A percentile compares a stretch with the other conserved stretches of the same genome.
Conservation (phyloP, 2,113 vertebrate species). For the Cochlearius cochlearius region DNA sequence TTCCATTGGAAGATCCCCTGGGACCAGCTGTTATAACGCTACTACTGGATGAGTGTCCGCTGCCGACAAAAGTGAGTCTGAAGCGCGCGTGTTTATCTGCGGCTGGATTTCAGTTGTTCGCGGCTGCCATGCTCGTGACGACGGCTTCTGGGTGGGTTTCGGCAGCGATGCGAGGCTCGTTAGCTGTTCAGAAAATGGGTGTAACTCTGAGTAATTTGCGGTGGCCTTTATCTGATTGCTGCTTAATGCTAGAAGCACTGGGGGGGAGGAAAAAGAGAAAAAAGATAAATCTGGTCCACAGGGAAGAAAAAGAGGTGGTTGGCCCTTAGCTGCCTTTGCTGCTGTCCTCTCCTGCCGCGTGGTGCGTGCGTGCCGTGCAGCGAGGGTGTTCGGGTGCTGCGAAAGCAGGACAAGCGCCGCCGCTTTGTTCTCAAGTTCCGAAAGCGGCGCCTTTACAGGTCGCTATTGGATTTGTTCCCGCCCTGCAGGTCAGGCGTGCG, state of each 20-base stretch:
- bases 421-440: neutral
- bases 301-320: neutral
- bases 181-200: neutral
- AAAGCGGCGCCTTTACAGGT: neutral
- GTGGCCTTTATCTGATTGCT: neutral
- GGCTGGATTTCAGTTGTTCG: neutral
- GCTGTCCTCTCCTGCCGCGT: accelerated
- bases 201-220: neutral
- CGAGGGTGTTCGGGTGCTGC: neutral
- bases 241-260: neutral
- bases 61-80: slow-evolving; percentile 93
- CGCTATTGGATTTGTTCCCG: neutral
- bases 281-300: neutral
- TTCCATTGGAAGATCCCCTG: slow-evolving; percentile 95
- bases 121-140: neutral
- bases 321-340: neutral
- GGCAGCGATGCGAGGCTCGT: neutral
- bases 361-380: neutral
- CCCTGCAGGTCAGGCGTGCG: neutral
- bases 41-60: slow-evolving; percentile 93
- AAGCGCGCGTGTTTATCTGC: neutral
- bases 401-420: neutral
- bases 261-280: no score
- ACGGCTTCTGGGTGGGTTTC: neutral
- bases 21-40: slow-evolving; percentile 98